phyloP scores from a whole-genome alignment of 2,797 vertebrate species.

The Trachurus trachurus region DNA sequence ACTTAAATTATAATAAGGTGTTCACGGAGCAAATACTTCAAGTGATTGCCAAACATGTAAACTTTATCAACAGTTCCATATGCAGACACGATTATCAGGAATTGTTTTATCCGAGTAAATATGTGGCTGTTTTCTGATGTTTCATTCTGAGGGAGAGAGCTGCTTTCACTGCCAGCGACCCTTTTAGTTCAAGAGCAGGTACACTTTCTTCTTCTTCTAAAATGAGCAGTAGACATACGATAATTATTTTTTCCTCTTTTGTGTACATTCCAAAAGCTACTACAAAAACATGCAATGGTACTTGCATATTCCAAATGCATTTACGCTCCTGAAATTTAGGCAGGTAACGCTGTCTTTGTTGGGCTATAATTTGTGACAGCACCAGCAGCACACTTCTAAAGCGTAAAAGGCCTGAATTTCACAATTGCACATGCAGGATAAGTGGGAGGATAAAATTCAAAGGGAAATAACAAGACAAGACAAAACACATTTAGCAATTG shows the following conservation, averaged over 20 bases:
- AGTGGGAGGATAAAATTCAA: slow-evolving; percentile 34
- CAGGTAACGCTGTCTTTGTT: slow-evolving; percentile 24
- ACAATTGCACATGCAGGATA: slow-evolving; percentile 46
- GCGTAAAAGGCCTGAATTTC: slow-evolving; percentile 38
- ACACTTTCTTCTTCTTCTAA: slow-evolving; percentile 18
- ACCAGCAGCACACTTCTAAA: slow-evolving; percentile 22
- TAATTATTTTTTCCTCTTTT: slow-evolving; percentile 44
- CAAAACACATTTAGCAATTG: slow-evolving; percentile 31
- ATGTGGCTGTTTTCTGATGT: slow-evolving; percentile 37
- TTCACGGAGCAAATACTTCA: slow-evolving; percentile 7
- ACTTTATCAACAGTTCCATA: slow-evolving; percentile 17
- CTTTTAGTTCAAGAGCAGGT: slow-evolving; percentile 25
- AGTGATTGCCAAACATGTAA: slow-evolving; percentile 44
- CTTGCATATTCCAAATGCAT: slow-evolving; percentile 32
- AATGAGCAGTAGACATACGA: slow-evolving; percentile 22
- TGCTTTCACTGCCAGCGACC: slow-evolving; percentile 1
- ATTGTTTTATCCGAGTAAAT: slow-evolving; percentile 29
- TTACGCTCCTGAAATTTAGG: slow-evolving; percentile 37
- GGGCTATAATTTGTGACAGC: slow-evolving; percentile 20
- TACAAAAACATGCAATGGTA: slow-evolving; percentile 24
- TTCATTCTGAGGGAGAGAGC: slow-evolving; percentile 18
- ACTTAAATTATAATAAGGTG: slow-evolving; percentile 33
- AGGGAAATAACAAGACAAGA: slow-evolving; percentile 34
- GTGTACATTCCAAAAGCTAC: slow-evolving; percentile 27
- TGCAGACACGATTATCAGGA: slow-evolving; percentile 26